Base-by-base conservation (phyloP, 2,113 vertebrate genomes). In the Tichodroma muraria region DNA sequence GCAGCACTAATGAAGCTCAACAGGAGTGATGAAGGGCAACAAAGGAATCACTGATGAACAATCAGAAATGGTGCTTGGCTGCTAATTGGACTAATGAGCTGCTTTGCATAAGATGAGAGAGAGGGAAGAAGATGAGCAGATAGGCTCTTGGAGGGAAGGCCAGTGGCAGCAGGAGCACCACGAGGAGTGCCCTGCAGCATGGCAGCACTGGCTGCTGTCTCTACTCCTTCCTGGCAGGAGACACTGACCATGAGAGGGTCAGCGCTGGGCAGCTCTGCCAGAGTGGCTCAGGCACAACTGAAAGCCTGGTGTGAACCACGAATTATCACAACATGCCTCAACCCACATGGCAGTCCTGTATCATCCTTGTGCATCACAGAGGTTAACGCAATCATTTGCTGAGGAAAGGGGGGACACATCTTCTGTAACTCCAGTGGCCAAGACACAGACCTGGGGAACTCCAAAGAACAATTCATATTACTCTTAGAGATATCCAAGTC, bases 11-110 rank as follows among this genome's bases (percentile, higher is more conserved):
- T 78, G 91, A 96, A 27, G 75, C 80, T 84, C 88, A 76, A 93
- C 94, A 96, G 60, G 79, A 87, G 82, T 85, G 85, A 87, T 82
- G 75, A 91, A 91, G 50, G 75, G 70, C 8, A 13, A 93, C 83
- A 77, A 88, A 95, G 80, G 88, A 91, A 93, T 89, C 79, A 56
- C 85, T 87, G 93, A 97, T 97, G 96, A 97, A 97, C 96, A 89
- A 93, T 80, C 93, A 94, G 88, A 70, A 49, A 76, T 87, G 82
- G 54, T 75, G 56, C 45, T 83, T 28, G 3, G 44, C 59, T 85
- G n/a, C 63, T 96, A 90, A 95, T 91, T 40, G 52, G 80, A 78
- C 64, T 88, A 49, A 84, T 75, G 52, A 96, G 79, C 57, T 65
- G 72, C 93, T 90, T 85, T 96, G 88, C 91, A 90, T 95, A 85